phyloP scores from a whole-genome alignment of 2,888 invertebrate genomes.

The Fissipunctia ypsillon region DNA sequence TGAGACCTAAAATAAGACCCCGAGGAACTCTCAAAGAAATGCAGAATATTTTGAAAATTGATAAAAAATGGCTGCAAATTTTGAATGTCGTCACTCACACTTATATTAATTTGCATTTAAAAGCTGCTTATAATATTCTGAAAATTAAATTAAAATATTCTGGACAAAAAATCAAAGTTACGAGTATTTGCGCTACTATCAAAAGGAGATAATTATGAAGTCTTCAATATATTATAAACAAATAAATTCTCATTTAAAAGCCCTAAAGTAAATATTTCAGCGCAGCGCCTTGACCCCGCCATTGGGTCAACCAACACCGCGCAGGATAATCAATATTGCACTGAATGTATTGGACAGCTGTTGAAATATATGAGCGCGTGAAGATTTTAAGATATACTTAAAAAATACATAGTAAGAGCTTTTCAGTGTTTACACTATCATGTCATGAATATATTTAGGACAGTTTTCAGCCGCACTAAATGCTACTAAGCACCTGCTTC shows the following conservation, averaged over 20 bases:
- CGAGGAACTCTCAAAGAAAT: neutral
- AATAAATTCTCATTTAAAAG: neutral
- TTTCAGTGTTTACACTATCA: neutral
- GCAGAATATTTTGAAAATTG: neutral
- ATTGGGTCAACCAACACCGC: constrained; percentile 49
- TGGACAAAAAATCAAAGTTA: neutral
- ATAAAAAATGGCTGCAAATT: neutral
- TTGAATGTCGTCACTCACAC: neutral
- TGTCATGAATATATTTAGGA: neutral
- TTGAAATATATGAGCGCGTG: constrained; percentile 11
- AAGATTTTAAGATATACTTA: constrained; percentile 1
- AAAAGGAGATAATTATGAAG: neutral
- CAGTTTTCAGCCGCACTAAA: neutral
- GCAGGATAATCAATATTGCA: constrained; percentile 48
- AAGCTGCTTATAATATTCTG: neutral
- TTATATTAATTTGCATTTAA: neutral
- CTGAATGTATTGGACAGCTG: constrained; percentile 44
- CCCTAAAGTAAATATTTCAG: constrained; percentile 26
- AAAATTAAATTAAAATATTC: neutral
- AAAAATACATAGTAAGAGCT: neutral
- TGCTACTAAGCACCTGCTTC: neutral
- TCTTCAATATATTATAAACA: neutral
- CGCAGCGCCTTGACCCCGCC: constrained; percentile 40
- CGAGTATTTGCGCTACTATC: neutral
- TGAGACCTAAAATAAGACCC: neutral